These are phyloP conservation scores for Psilopsiagon aurifrons DNA, from an alignment of 2,113 vertebrate genomes.

Conservation along the genomic window DNA sequence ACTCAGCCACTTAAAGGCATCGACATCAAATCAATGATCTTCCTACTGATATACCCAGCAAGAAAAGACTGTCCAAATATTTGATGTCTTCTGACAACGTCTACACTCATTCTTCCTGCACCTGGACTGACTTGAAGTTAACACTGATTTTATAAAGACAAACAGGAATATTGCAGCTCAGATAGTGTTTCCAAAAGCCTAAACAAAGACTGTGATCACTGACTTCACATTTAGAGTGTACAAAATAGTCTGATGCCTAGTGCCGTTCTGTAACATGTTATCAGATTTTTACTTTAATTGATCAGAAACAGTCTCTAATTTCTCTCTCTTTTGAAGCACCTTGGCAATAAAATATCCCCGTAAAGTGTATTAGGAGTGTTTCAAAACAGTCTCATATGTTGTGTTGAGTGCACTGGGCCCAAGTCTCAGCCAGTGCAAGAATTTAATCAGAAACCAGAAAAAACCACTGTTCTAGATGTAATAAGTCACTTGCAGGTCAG, in stretches of 20 bases:
- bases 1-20: background rate
- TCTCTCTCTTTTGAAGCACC: conserved; percentile 13
- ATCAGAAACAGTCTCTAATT: background rate
- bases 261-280: background rate
- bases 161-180: background rate
- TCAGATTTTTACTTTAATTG: conserved; percentile 18
- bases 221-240: background rate
- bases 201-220: background rate
- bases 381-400: background rate
- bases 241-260: background rate
- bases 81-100: background rate
- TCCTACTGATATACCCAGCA: background rate
- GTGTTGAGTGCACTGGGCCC: background rate
- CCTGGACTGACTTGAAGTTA: background rate
- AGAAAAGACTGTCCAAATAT: background rate
- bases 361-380: conserved; percentile 2
- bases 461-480: background rate
- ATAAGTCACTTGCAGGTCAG: background rate
- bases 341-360: conserved; percentile 55
- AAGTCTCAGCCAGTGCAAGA: background rate
- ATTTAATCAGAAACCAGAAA: background rate
- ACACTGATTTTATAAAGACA: conserved; percentile 30
- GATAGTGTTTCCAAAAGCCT: background rate
- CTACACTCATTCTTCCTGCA: background rate
- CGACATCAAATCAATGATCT: background rate